Conservation (phyloP, 2,888 invertebrate species). For the Lymantria dispar region DNA sequence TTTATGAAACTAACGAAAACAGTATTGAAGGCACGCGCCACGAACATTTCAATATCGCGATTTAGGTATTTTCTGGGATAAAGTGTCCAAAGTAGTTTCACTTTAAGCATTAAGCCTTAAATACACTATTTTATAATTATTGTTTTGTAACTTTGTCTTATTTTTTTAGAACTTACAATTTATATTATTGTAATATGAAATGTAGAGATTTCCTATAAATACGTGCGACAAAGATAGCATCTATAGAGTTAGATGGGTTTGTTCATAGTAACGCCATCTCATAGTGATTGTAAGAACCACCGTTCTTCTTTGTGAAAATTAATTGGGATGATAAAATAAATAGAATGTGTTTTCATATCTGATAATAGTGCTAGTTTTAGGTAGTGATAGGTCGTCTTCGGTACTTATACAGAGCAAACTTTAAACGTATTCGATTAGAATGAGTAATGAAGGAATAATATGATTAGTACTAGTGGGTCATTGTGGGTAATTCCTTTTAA, state of each 20-base stretch:
- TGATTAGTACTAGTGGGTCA: too few relatives aligned
- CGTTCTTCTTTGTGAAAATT: too few relatives aligned
- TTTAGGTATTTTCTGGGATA: conserved; percentile 18
- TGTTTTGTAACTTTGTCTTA: background rate
- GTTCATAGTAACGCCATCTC: conserved; percentile 32
- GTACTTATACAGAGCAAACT: too few relatives aligned
- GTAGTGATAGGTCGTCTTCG: too few relatives aligned
- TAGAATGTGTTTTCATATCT: too few relatives aligned
- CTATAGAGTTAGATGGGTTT: background rate
- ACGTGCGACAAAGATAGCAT: conserved; percentile 19
- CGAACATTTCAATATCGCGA: conserved; percentile 40
- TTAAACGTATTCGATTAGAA: too few relatives aligned
- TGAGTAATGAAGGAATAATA: too few relatives aligned
- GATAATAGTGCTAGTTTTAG: too few relatives aligned
- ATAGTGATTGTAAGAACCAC: conserved; percentile 13
- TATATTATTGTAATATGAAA: background rate
- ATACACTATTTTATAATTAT: background rate
- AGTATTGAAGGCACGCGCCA: conserved; percentile 12
- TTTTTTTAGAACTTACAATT: background rate
- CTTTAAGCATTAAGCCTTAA: background rate
- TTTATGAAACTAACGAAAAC: fast-evolving
- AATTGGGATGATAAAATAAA: too few relatives aligned
- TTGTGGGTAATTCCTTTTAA: too few relatives aligned
- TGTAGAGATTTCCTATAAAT: background rate
- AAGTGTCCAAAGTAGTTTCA: background rate